A percentile compares a stretch with the other conserved stretches of the same genome.
phyloP scores from a whole-genome alignment of 2,797 vertebrate species.

The Lates japonicus region DNA sequence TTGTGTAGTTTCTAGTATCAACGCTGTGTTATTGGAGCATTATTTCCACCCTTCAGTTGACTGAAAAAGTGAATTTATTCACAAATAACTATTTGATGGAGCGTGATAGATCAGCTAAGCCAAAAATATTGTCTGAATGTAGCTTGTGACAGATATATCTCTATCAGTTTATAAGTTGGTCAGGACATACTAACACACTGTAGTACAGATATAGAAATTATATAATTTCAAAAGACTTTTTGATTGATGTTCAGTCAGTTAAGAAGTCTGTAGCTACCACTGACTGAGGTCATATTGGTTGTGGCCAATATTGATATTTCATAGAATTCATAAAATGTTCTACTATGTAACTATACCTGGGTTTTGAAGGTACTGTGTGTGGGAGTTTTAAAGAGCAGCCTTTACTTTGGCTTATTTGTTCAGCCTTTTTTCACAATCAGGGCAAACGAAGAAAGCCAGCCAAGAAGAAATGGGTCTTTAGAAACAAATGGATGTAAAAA shows the following conservation, averaged over 20 bases:
- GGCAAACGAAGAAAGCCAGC: slow-evolving; percentile 2
- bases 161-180: background rate
- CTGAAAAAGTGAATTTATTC: background rate
- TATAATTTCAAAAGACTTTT: background rate
- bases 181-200: background rate
- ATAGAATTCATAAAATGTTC: background rate
- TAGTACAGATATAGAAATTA: background rate
- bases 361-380: slow-evolving; percentile 5
- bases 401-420: background rate
- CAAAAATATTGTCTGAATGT: background rate
- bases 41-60: background rate
- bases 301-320: no score
- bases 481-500: background rate
- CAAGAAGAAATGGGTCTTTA: no score
- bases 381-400: background rate
- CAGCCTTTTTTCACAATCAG: slow-evolving; percentile 10
- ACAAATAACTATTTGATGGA: background rate
- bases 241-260: background rate
- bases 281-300: background rate
- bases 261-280: no score
- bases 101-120: background rate
- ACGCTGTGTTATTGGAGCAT: background rate
- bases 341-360: background rate
- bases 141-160: background rate
- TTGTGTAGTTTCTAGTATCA: background rate